Evolutionary conservation across 1,140 invertebrate genomes (phyloP).

Genomic region (Carposina sasakii): DNA sequence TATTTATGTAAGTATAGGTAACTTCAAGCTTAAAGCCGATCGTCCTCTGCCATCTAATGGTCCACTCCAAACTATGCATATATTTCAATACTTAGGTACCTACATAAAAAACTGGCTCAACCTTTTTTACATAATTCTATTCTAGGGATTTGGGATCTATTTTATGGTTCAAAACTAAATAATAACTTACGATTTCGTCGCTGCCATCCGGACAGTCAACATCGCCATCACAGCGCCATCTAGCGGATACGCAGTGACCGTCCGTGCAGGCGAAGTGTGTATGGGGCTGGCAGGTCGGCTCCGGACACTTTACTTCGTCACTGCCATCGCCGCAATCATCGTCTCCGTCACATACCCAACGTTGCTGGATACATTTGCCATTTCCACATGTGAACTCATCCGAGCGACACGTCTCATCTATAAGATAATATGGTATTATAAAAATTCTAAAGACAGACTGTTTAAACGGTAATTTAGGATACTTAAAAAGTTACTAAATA

Average conservation of each 20-base stretch:
- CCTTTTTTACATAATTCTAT: no score
- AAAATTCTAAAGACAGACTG: background rate
- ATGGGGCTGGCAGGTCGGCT: constrained; percentile 77
- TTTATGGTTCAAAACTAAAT: no score
- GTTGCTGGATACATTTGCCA: constrained; percentile 89
- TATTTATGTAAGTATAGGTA: no score
- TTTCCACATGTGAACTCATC: constrained; percentile 93
- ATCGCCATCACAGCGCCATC: constrained; percentile 91
- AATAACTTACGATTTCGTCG: constrained; percentile 84
- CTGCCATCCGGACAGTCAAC: constrained; percentile 85
- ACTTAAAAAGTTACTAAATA: no score
- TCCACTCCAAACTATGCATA: no score
- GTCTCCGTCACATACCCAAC: constrained; percentile 91
- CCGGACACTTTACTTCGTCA: constrained; percentile 85
- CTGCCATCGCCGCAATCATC: constrained; percentile 89
- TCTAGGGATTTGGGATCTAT: no score
- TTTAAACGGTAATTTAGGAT: no score
- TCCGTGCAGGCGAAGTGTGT: constrained; percentile 82
- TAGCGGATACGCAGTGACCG: constrained; percentile 79
- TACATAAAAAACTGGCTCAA: no score
- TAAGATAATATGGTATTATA: constrained; percentile 9
- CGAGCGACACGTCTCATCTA: constrained; percentile 89
- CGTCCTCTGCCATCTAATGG: no score
- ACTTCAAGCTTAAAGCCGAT: no score
- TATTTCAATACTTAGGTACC: no score